phyloP scores from a whole-genome alignment of 2,888 invertebrate genomes.

The Sicus ferrugineus region DNA sequence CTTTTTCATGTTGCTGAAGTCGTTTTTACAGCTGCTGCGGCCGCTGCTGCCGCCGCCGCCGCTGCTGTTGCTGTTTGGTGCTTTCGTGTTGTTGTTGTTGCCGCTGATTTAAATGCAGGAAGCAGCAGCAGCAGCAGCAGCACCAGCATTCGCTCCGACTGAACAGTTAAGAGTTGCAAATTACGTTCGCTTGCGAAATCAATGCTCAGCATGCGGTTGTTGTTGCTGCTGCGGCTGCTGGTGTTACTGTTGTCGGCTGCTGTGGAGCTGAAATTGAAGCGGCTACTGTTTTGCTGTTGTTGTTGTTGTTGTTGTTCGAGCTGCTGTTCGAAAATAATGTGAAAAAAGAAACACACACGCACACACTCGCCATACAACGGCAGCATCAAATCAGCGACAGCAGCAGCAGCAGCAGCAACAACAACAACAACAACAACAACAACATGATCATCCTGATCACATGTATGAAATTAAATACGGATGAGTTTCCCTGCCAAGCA shows the following conservation, averaged over 20 bases:
- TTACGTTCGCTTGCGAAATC: background rate
- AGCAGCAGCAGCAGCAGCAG: too few species aligned
- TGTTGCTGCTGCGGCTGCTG: background rate
- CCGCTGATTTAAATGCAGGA: background rate
- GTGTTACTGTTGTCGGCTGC: too few species aligned
- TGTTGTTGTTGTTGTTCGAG: slow-evolving; percentile 4
- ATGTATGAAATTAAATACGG: background rate
- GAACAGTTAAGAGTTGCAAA: slow-evolving; percentile 6
- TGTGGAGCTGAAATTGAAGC: background rate
- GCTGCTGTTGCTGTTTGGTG: background rate
- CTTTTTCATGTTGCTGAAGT: background rate
- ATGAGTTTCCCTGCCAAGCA: background rate
- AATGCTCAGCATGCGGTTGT: background rate
- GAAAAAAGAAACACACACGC: background rate
- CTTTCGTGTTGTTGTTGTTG: background rate
- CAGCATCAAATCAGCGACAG: background rate
- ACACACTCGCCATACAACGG: background rate
- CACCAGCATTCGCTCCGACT: background rate
- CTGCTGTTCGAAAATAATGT: background rate
- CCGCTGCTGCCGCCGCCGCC: background rate
- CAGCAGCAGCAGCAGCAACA: background rate
- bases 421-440: background rate
- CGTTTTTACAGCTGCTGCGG: background rate
- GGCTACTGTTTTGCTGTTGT: background rate
- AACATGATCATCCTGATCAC: background rate